Percentiles rank a stretch among this genome's conserved stretches.
Conservation (phyloP, 2,797 vertebrate genomes). For the Darevskia nairensis region DNA sequence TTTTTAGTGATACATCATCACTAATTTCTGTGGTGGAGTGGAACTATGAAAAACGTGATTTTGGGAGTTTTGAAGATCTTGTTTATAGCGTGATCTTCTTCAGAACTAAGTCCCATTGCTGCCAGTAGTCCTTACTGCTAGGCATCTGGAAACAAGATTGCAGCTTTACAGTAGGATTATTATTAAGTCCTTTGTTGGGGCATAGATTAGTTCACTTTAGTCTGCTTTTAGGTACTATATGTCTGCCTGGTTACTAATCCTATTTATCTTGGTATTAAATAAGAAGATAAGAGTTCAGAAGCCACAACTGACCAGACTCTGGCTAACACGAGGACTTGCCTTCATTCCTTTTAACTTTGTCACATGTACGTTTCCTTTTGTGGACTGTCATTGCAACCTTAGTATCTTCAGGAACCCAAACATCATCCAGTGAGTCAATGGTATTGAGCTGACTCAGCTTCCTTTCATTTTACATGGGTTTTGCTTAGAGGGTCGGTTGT, state of each 20-base stretch:
- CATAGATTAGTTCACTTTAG: background rate
- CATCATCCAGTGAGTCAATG: slow-evolving; percentile 18
- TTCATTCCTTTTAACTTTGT: slow-evolving; percentile 23
- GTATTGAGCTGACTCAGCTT: background rate
- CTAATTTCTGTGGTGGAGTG: background rate
- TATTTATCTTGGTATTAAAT: slow-evolving; percentile 20
- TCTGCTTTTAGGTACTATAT: background rate
- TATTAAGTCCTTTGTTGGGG: background rate
- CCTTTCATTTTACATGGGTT: background rate
- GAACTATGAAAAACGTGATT: background rate
- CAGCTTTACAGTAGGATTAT: background rate
- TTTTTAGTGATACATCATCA: too few relatives aligned
- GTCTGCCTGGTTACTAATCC: background rate
- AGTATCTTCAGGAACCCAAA: slow-evolving; percentile 15
- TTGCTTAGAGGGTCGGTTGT: background rate
- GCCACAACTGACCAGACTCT: background rate
- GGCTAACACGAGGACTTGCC: too few relatives aligned
- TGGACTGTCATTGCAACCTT: background rate
- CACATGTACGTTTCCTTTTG: background rate
- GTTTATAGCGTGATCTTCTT: too few relatives aligned
- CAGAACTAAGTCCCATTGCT: background rate
- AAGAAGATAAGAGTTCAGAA: background rate
- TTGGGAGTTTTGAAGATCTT: background rate
- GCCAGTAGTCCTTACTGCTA: background rate
- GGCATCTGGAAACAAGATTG: background rate